These are phyloP conservation scores for Nematostella vectensis DNA, from an alignment of 92 coral and sea anemone genomes.

Conservation along the genomic window DNA sequence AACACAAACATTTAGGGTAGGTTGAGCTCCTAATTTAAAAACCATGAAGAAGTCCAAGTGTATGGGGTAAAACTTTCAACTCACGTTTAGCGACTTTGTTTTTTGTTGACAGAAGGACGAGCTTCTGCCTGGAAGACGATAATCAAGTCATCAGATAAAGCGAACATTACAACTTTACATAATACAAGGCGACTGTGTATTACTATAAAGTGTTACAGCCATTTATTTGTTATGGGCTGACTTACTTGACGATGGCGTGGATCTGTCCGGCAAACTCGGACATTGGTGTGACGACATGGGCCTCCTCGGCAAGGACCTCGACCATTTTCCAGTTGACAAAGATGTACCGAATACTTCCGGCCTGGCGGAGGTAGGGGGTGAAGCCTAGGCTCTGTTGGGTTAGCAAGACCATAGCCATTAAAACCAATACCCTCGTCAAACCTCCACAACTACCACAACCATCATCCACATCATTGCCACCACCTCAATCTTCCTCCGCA, in stretches of 20 bases:
- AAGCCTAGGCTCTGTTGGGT: conserved; percentile 44
- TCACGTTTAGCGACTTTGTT: not conserved
- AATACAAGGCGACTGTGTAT: no score
- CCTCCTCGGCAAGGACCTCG: conserved; percentile 38
- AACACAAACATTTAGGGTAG: no score
- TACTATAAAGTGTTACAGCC: no score
- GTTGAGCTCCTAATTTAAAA: no score
- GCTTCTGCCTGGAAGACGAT: not conserved
- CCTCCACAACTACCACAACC: no score
- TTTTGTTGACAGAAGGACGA: not conserved
- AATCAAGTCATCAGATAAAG: no score
- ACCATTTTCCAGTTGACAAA: conserved; percentile 21
- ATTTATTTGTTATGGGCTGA: not conserved
- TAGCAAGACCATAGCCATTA: not conserved
- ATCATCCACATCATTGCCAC: no score
- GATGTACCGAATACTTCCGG: conserved; percentile 50
- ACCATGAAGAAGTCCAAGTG: no score
- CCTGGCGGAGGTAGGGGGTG: conserved; percentile 53
- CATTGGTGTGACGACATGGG: conserved; percentile 61
- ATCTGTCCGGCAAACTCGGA: conserved; percentile 57
- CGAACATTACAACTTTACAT: no score
- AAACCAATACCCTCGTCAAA: no score
- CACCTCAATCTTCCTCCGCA: no score
- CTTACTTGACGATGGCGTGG: conserved; percentile 44
- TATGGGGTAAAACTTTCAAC: no score